These are phyloP conservation scores for Eugnorisma glareosa DNA, from an alignment of 2,888 invertebrate genomes.

Conservation along the genomic window DNA sequence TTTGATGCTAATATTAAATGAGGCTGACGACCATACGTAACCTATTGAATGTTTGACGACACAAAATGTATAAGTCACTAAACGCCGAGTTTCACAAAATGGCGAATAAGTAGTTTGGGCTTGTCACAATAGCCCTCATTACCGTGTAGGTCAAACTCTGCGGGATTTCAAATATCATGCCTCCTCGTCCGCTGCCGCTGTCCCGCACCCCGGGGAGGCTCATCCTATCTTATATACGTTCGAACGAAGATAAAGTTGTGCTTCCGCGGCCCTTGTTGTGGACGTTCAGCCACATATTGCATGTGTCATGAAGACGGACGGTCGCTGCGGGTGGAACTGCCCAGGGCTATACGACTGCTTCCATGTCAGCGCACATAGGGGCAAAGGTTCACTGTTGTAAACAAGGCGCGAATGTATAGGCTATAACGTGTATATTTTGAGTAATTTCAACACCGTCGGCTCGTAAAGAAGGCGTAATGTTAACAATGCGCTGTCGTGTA, in stretches of 20 bases:
- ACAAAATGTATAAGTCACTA: not conserved
- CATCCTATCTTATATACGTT: conserved; percentile 30
- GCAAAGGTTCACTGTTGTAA: not conserved
- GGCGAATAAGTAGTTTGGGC: not conserved
- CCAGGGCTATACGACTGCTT: conserved; percentile 5
- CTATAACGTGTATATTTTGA: conserved; percentile 28
- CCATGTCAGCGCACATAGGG: conserved; percentile 4
- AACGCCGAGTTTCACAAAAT: not conserved
- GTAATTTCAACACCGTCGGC: conserved; percentile 43
- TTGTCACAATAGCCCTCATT: conserved; percentile 40
- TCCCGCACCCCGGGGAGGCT: conserved; percentile 8
- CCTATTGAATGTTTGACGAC: conserved; percentile 2
- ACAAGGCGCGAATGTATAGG: not conserved
- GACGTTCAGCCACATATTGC: not conserved
- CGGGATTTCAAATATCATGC: conserved; percentile 11
- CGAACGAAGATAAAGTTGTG: conserved; percentile 23
- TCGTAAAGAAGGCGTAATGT: conserved; percentile 32
- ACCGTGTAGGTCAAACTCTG: conserved; percentile 29
- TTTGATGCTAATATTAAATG: not conserved
- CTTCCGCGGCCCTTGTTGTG: conserved; percentile 13
- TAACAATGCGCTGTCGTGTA: conserved; percentile 31
- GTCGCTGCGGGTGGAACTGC: not conserved
- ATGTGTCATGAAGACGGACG: conserved; percentile 33
- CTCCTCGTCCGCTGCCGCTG: not conserved
- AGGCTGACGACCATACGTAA: not conserved